Evolutionary conservation across 2,888 invertebrate species (phyloP).

Genomic region (Helobdella robusta): DNA sequence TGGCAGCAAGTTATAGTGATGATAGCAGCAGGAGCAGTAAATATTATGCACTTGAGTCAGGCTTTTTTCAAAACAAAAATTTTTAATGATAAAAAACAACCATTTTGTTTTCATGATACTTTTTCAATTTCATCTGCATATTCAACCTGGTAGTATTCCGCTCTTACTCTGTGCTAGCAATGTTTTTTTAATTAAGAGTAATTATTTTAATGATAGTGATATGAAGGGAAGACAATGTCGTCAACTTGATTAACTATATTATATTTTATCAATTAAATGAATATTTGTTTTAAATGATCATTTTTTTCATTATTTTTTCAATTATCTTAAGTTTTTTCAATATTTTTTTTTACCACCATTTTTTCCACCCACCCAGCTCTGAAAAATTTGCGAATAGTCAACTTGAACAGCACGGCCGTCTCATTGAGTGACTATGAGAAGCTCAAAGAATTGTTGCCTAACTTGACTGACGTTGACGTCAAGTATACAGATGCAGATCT

Average conservation of each 20-base stretch:
- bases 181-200: no score
- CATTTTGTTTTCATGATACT: no score
- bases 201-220: no score
- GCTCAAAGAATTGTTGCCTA: background rate
- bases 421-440: slow-evolving; percentile 8
- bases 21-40: no score
- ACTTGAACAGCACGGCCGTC: slow-evolving; percentile 13
- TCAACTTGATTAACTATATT: background rate
- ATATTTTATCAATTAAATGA: background rate
- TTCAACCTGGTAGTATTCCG: no score
- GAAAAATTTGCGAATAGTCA: slow-evolving; percentile 5
- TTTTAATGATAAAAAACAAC: no score
- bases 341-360: background rate
- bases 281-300: background rate
- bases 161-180: no score
- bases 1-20: no score
- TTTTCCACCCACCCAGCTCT: background rate
- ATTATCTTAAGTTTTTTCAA: background rate
- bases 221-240: background rate
- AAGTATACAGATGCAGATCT: background rate
- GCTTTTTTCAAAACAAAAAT: no score
- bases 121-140: no score
- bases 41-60: no score
- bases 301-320: background rate
- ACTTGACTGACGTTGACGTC: slow-evolving; percentile 2